Evolutionary conservation across 2,113 vertebrate genomes (phyloP), one percentile per base, ranked within the genome.

Genomic region (Sus scrofa): DNA sequence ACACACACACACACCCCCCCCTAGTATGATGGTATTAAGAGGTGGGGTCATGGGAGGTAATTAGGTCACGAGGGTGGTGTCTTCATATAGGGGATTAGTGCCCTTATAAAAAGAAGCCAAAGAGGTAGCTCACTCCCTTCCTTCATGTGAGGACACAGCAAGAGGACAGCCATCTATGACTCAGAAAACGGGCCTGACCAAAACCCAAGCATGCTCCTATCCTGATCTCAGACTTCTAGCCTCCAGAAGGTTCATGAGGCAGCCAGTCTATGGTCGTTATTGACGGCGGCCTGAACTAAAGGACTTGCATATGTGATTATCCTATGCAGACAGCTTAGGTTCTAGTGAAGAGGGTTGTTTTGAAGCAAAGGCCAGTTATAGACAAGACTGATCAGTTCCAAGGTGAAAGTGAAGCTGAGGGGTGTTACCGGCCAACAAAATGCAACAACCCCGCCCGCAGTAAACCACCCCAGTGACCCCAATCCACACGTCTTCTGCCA

Each of bases 381-480:
- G 37, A 75, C 3, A 74, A 30, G 60, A 62, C 2, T 0, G 0
- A 16, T 44, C 39, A 58, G 13, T n/a, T 27, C 84, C 15, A 39
- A 34, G 58, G 14, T 0, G 0, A 75, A 16, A 34, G 5, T 56
- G 71, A 32, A 6, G 8, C 62, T 5, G 7, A 86, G 52, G 20
- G 27, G n/a, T 56, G 26, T 20, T 32, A 39, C 15, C 11, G 18
- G 37, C 67, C 63, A 58, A 73, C 56, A 82, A 68, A 34, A n/a
- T 6, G 3, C 5, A 30, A 63, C 7, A 71, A 26, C n/a, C 56
- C 73, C 14, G 65, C 12, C 26, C 24, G 22, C 8, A 15, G 12
- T 1, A 37, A 68, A n/a, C 12, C 0, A 0, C 12, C 0, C 0
- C 63, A n/a, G 81, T 8, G 32, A 73, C 56, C 44, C 92, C 39